These are phyloP conservation scores for Prunella fulvescens DNA, from an alignment of 2,113 vertebrate genomes.

Conservation along the genomic window DNA sequence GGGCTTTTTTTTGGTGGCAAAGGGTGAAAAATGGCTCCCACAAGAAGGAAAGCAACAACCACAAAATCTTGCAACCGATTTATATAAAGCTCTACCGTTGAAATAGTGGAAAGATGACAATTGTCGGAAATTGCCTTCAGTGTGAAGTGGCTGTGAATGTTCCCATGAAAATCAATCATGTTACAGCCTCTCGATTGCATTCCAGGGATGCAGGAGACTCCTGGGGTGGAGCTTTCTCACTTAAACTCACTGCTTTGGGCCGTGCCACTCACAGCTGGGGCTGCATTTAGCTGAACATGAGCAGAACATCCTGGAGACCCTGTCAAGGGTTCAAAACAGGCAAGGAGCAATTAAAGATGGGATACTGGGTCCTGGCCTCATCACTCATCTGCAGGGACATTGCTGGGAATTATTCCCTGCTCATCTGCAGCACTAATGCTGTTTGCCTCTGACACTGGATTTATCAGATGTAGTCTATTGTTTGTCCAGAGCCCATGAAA, in stretches of 20 bases:
- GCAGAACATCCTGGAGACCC: not conserved
- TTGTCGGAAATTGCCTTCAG: slow-evolving; percentile 40
- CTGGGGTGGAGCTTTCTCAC: not conserved
- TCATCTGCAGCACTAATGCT: not conserved
- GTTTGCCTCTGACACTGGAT: not conserved
- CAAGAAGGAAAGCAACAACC: slow-evolving; percentile 8
- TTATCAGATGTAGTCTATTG: not conserved
- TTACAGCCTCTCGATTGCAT: not conserved
- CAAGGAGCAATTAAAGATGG: not conserved
- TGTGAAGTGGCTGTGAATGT: slow-evolving; percentile 36
- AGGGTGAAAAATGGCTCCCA: slow-evolving; percentile 17
- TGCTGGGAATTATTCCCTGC: not conserved
- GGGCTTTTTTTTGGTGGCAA: not conserved
- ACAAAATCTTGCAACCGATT: not conserved
- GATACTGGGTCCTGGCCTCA: accelerated
- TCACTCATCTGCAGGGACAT: not conserved
- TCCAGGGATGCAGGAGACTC: not conserved
- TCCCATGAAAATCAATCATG: slow-evolving; percentile 58
- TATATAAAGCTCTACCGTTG: not conserved
- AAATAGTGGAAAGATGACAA: slow-evolving; percentile 32
- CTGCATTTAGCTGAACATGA: not conserved
- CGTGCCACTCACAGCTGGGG: not conserved
- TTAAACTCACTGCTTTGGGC: not conserved
- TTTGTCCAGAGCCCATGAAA: not conserved
- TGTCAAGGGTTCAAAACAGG: not conserved